Evolutionary conservation across 2,888 invertebrate species (phyloP).

Genomic region (Apamea crenata): DNA sequence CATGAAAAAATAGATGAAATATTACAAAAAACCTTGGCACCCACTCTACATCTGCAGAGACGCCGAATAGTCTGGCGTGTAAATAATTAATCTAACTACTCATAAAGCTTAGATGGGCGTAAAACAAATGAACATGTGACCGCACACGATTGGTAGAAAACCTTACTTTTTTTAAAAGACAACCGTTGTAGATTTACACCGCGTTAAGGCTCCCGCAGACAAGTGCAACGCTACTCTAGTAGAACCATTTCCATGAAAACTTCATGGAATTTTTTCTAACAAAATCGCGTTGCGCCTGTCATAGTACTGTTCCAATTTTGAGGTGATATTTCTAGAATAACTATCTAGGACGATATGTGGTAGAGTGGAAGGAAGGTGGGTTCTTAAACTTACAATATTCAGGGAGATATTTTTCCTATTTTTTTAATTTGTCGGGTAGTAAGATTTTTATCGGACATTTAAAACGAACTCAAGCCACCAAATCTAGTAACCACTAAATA

Average conservation of each 20-base stretch:
- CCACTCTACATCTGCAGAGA: slow-evolving; percentile 21
- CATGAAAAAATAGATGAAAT: slow-evolving; percentile 5
- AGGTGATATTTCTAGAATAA: neutral
- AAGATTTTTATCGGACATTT: neutral
- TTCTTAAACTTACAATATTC: too few relatives aligned
- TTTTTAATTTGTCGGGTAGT: neutral
- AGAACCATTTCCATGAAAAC: neutral
- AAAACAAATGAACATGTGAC: slow-evolving; percentile 1
- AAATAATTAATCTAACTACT: slow-evolving; percentile 36
- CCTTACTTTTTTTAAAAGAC: neutral
- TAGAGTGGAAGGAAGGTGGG: too few relatives aligned
- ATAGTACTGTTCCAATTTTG: neutral
- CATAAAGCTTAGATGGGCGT: slow-evolving; percentile 15
- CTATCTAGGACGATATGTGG: neutral
- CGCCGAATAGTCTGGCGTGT: slow-evolving; percentile 23
- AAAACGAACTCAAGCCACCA: neutral
- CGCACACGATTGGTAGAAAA: neutral
- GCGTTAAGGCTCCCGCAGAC: too few relatives aligned
- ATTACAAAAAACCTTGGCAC: slow-evolving; percentile 37
- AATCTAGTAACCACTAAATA: neutral
- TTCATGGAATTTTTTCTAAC: neutral
- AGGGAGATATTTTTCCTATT: neutral
- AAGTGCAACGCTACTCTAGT: too few relatives aligned
- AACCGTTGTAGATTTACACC: too few relatives aligned
- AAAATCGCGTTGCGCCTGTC: neutral